These are phyloP conservation scores for Lasioglossum oenotherae DNA, from an alignment of 2,888 invertebrate genomes.

Conservation along the genomic window DNA sequence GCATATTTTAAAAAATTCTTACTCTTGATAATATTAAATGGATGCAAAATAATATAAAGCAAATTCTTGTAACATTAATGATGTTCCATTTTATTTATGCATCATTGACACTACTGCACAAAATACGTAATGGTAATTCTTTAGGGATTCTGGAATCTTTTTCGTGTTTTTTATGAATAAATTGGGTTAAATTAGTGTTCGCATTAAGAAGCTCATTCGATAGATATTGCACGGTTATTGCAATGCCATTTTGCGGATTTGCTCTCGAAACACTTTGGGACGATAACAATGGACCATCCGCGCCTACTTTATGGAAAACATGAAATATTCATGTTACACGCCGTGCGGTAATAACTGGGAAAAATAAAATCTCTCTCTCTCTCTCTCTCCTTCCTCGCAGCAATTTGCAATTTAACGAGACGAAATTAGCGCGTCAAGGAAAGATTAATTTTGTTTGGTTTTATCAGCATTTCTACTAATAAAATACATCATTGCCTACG, in stretches of 20 bases:
- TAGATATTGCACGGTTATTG: neutral
- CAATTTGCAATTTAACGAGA: conserved; percentile 7
- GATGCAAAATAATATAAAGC: too few relatives aligned
- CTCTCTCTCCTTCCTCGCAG: neutral
- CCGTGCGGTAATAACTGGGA: conserved; percentile 1
- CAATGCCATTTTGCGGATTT: neutral
- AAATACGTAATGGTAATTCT: too few relatives aligned
- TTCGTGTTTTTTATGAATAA: neutral
- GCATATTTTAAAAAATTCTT: too few relatives aligned
- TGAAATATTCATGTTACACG: conserved; percentile 19
- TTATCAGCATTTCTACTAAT: neutral
- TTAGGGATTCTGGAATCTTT: too few relatives aligned
- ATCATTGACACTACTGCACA: too few relatives aligned
- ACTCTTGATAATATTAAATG: too few relatives aligned
- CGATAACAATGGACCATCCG: conserved; percentile 3
- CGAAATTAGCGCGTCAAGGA: neutral
- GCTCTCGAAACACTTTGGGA: neutral
- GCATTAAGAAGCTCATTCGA: neutral
- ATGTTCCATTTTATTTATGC: too few relatives aligned
- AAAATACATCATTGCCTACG: neutral
- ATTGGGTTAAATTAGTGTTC: too few relatives aligned
- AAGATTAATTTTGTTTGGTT: neutral
- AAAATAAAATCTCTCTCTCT: neutral
- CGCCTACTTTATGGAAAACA: conserved; percentile 2
- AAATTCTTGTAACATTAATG: too few relatives aligned